A percentile compares a stretch with the other conserved stretches of the same genome.
Evolutionary conservation across 2,888 invertebrate genomes (phyloP).

Genomic region (Epinotia bilunana): DNA sequence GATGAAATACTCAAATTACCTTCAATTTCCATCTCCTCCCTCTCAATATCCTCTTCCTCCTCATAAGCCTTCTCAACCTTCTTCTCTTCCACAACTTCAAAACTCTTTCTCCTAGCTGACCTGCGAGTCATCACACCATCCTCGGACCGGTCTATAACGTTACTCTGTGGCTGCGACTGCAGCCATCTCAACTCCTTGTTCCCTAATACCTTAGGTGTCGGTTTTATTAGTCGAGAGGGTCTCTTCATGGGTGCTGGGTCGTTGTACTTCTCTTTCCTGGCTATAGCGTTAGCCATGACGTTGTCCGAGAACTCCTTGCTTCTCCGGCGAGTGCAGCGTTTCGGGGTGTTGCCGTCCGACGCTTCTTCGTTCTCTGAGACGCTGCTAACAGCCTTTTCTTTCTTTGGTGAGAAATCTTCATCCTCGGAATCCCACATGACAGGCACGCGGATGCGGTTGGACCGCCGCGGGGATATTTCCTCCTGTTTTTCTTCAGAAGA

Average conservation of each 20-base stretch:
- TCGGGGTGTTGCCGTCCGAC: slow-evolving; percentile 76
- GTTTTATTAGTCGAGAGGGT: slow-evolving; percentile 85
- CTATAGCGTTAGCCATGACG: slow-evolving; percentile 88
- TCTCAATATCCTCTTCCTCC: slow-evolving; percentile 39
- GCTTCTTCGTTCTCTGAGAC: slow-evolving; percentile 73
- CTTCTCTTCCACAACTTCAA: slow-evolving; percentile 50
- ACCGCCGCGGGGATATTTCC: slow-evolving; percentile 69
- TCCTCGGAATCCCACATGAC: slow-evolving; percentile 72
- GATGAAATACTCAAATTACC: slow-evolving; percentile 37
- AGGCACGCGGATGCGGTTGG: slow-evolving; percentile 64
- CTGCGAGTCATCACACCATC: slow-evolving; percentile 72
- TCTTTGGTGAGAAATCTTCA: slow-evolving; percentile 67
- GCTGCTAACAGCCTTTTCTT: slow-evolving; percentile 59
- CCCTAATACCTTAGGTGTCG: slow-evolving; percentile 87
- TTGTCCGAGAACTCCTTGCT: slow-evolving; percentile 86
- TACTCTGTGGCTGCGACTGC: slow-evolving; percentile 83
- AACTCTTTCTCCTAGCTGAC: slow-evolving; percentile 59
- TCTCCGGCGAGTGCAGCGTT: slow-evolving; percentile 86
- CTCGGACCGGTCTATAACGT: slow-evolving; percentile 71
- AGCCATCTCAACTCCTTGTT: slow-evolving; percentile 86
- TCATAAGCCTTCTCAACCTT: slow-evolving; percentile 26
- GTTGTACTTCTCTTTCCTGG: slow-evolving; percentile 89
- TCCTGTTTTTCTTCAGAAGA: slow-evolving; percentile 77
- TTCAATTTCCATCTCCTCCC: slow-evolving; percentile 39
- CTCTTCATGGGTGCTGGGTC: slow-evolving; percentile 69